These are phyloP conservation scores for Chloroclysta siterata DNA, from an alignment of 2,888 invertebrate genomes.

Conservation along the genomic window DNA sequence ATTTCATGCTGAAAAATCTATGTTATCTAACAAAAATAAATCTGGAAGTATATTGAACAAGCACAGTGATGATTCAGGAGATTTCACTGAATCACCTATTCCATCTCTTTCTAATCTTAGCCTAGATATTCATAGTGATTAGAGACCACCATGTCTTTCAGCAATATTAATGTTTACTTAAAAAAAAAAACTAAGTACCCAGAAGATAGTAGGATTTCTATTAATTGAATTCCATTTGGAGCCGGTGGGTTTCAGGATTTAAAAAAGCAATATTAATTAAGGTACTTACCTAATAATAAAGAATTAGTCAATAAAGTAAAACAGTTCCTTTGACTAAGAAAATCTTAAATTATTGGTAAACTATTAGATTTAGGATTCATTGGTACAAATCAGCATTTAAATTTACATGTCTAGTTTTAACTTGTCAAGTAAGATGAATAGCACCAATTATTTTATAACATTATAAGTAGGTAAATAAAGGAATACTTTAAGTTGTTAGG, in stretches of 20 bases:
- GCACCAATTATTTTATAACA: slow-evolving; percentile 23
- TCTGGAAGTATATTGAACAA: slow-evolving; percentile 52
- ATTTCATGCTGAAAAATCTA: slow-evolving; percentile 40
- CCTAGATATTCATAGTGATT: slow-evolving; percentile 78
- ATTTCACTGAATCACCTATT: slow-evolving; percentile 74
- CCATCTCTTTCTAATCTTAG: slow-evolving; percentile 78
- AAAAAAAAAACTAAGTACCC: no score
- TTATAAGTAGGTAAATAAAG: neutral
- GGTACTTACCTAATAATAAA: neutral
- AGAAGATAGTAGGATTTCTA: no score
- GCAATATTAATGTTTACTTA: no score
- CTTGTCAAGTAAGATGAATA: slow-evolving; percentile 16
- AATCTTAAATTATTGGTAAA: slow-evolving; percentile 7
- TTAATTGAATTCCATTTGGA: no score
- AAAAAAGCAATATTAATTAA: neutral
- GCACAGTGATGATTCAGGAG: slow-evolving; percentile 72
- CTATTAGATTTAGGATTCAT: slow-evolving; percentile 24
- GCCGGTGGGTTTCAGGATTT: no score
- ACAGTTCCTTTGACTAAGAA: slow-evolving; percentile 11
- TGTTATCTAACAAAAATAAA: slow-evolving; percentile 48
- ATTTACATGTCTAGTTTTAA: slow-evolving; percentile 22
- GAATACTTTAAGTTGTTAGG: no score
- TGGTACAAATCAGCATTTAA: slow-evolving; percentile 33
- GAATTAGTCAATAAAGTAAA: slow-evolving; percentile 10
- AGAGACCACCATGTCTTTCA: slow-evolving; percentile 27